phyloP scores from a whole-genome alignment of 2,113 vertebrate species.

The Oophaga pumilio region DNA sequence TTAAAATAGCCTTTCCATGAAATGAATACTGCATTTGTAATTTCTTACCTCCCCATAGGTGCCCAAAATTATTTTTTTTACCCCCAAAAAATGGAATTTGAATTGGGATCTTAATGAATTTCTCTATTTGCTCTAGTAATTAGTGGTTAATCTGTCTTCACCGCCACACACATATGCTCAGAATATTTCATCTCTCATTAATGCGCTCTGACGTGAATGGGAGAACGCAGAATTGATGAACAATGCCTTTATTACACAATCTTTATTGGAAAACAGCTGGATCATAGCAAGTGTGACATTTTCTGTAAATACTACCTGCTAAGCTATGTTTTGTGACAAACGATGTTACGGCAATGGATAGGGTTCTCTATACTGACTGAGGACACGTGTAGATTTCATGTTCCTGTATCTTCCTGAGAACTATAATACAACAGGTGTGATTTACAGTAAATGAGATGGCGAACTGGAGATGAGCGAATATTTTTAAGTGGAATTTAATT shows the following conservation, averaged over 20 bases:
- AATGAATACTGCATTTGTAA: not conserved
- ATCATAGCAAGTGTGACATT: slow-evolving; percentile 4
- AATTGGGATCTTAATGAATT: not conserved
- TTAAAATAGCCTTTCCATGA: not conserved
- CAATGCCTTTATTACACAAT: not conserved
- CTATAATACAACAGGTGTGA: not conserved
- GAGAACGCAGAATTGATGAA: not conserved
- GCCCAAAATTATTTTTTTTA: not conserved
- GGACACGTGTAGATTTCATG: not conserved
- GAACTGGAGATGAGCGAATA: not conserved
- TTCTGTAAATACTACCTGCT: not conserved
- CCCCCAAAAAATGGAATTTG: not conserved
- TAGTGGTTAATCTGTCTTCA: not conserved
- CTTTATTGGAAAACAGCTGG: slow-evolving; percentile 18
- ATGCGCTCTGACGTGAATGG: not conserved
- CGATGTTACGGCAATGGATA: not conserved
- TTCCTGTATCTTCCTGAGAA: no score
- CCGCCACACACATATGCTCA: not conserved
- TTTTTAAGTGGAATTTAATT: no score
- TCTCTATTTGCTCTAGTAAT: not conserved
- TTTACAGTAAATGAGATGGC: not conserved
- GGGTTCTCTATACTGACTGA: not conserved
- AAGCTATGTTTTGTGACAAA: not conserved
- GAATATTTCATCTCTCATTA: not conserved
- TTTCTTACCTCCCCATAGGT: not conserved